Evolutionary conservation across 2,888 invertebrate genomes (phyloP), one percentile per base, ranked within the genome.

Genomic region (Halictus ligatus): DNA sequence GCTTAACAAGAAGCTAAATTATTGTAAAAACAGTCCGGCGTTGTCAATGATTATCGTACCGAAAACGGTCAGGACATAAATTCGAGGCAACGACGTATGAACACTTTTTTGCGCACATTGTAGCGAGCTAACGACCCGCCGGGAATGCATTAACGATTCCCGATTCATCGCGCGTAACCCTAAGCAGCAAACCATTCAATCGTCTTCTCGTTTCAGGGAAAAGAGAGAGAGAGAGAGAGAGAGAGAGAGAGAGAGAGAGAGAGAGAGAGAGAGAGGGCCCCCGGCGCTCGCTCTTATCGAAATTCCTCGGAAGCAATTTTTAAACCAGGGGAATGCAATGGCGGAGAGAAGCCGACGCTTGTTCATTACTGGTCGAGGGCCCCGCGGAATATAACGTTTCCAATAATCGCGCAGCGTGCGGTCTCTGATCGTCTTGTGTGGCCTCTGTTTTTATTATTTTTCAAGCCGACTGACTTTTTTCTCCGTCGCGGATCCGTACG

Each of bases 381-480:
- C 80, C 83, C 25, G 25, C 48, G 72, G 72, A 40, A 40, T 86
- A 85, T 86, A 81, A 84, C 83, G 71, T 89, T 86, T 85, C 54
- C 79, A 81, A 90, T 84, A 81, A 84, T 82, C 80, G 48, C 81
- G 78, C 84, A 81, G 82, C 80, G 80, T 83, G 77, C 77, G 83
- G 81, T 86, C 60, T 60, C 84, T 78, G 83, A 89, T 90, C 91
- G 87, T 89, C 90, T 85, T 90, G 90, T 90, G 90, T 90, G 90
- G 90, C 43, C 91, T 50, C 43, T 35, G 18, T 76, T 84, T 58
- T 84, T 75, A 81, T 84, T 86, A 88, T 86, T 69, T 35, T 85
- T 75, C 73, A 81, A 54, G 80, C 76, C 60, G 78, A 67, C 75
- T 72, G 21, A 54, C 60, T 25, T 50, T 72, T 76, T 69, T 73